Evolutionary conservation across 1,140 invertebrate species (phyloP).

Genomic region (Drosophila lacteicornis): DNA sequence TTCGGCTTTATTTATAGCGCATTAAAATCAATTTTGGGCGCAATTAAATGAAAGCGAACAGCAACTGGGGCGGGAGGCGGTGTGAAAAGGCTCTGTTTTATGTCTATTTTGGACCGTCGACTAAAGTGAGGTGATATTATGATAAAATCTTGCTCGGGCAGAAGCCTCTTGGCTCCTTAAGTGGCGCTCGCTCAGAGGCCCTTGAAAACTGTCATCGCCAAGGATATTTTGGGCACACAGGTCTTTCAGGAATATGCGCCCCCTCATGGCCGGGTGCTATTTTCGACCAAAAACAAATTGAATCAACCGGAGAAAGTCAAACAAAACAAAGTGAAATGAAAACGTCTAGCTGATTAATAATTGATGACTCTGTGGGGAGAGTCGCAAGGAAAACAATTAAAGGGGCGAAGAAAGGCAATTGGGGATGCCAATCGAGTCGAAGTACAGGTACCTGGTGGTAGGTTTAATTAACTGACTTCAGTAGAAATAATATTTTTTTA

Average conservation of each 20-base stretch:
- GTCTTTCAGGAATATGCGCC: constrained; percentile 11
- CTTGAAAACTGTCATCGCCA: constrained; percentile 41
- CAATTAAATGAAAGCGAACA: constrained; percentile 65
- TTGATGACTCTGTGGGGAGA: constrained; percentile 29
- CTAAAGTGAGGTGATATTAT: constrained; percentile 33
- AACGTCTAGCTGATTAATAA: constrained; percentile 55
- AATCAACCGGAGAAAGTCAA: constrained; percentile 47
- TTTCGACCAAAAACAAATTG: constrained; percentile 39
- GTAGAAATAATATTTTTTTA: too few relatives aligned
- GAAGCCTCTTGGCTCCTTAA: constrained; percentile 20
- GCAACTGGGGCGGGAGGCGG: not conserved
- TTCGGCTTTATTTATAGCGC: constrained; percentile 73
- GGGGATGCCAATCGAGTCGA: constrained; percentile 1
- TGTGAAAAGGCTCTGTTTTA: constrained; percentile 8
- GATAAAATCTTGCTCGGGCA: constrained; percentile 22
- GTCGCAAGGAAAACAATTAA: constrained; percentile 48
- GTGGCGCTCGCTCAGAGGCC: not conserved
- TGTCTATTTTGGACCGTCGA: constrained; percentile 41
- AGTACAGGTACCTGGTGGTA: not conserved
- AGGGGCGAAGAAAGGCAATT: constrained; percentile 8
- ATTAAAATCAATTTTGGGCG: constrained; percentile 77
- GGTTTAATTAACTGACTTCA: too few relatives aligned
- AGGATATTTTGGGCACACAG: constrained; percentile 40
- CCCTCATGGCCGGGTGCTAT: constrained; percentile 17
- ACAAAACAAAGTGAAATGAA: constrained; percentile 49